phyloP scores from a whole-genome alignment of 2,797 vertebrate genomes.

The Eulemur rubriventer region DNA sequence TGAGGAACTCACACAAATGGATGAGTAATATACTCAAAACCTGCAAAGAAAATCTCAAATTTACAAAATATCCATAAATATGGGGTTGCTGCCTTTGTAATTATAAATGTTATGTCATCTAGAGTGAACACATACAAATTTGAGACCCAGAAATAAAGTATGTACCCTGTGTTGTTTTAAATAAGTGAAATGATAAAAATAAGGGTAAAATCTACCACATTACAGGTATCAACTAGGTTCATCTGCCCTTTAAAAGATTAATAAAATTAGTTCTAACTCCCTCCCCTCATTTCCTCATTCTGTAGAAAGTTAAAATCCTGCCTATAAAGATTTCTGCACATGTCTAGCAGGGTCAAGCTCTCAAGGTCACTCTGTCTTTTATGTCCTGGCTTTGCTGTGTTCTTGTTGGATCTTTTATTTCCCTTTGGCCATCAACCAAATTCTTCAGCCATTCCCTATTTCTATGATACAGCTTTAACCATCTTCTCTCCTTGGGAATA shows the following conservation, averaged over 20 bases:
- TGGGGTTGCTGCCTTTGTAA: not conserved
- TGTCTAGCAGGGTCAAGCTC: not conserved
- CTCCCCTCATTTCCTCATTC: not conserved
- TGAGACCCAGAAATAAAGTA: slow-evolving; percentile 41
- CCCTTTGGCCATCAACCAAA: not conserved
- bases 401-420: not conserved
- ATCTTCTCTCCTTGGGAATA: not conserved
- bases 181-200: not conserved
- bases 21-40: slow-evolving; percentile 66
- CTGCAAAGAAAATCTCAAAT: slow-evolving; percentile 55
- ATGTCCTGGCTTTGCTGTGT: not conserved
- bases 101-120: slow-evolving; percentile 55
- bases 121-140: slow-evolving; percentile 21
- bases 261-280: not conserved
- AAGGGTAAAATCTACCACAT: slow-evolving; percentile 29
- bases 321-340: not conserved
- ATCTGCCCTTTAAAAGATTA: not conserved
- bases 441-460: not conserved
- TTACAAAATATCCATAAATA: slow-evolving; percentile 41
- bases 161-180: slow-evolving; percentile 5
- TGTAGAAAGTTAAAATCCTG: not conserved
- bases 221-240: not conserved
- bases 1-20: slow-evolving; percentile 48
- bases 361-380: not conserved
- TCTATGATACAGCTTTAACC: not conserved